Evolutionary conservation across 1,140 invertebrate genomes (phyloP).

Genomic region (Protaetia brevitarsis): DNA sequence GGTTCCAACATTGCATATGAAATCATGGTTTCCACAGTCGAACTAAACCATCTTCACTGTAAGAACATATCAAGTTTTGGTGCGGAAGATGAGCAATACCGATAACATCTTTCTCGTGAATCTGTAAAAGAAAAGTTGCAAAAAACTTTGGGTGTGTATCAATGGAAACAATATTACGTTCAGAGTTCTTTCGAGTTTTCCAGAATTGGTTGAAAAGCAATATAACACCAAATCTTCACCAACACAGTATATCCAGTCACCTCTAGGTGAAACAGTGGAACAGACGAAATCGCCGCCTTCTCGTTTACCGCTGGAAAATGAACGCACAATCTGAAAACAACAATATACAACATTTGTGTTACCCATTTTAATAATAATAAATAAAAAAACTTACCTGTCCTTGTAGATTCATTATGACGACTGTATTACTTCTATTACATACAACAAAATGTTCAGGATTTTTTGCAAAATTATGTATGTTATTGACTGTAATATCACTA

Average conservation of each 20-base stretch:
- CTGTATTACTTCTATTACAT: slow-evolving; percentile 95
- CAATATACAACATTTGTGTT: neutral
- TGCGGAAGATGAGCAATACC: slow-evolving; percentile 97
- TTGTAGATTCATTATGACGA: slow-evolving; percentile 98
- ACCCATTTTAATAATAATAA: neutral
- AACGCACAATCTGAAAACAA: slow-evolving; percentile 82
- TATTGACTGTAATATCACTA: slow-evolving; percentile 89
- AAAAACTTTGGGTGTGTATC: no score
- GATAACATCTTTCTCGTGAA: slow-evolving; percentile 98
- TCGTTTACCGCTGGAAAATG: slow-evolving; percentile 95
- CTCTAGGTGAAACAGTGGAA: slow-evolving; percentile 86
- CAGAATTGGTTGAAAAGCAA: slow-evolving; percentile 92
- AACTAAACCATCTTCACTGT: slow-evolving; percentile 94
- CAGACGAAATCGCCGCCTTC: slow-evolving; percentile 96
- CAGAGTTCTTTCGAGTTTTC: slow-evolving; percentile 96
- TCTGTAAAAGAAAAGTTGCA: no score
- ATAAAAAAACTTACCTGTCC: slow-evolving; percentile 71
- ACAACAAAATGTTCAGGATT: slow-evolving; percentile 98
- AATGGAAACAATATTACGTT: slow-evolving; percentile 69
- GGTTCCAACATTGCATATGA: neutral
- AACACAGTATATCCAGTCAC: slow-evolving; percentile 97
- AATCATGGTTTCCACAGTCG: slow-evolving; percentile 88
- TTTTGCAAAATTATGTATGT: slow-evolving; percentile 85
- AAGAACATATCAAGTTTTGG: slow-evolving; percentile 96
- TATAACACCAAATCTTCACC: slow-evolving; percentile 97